Evolutionary conservation across 2,888 invertebrate genomes (phyloP).

Genomic region (Hemicrepidius hirtus): DNA sequence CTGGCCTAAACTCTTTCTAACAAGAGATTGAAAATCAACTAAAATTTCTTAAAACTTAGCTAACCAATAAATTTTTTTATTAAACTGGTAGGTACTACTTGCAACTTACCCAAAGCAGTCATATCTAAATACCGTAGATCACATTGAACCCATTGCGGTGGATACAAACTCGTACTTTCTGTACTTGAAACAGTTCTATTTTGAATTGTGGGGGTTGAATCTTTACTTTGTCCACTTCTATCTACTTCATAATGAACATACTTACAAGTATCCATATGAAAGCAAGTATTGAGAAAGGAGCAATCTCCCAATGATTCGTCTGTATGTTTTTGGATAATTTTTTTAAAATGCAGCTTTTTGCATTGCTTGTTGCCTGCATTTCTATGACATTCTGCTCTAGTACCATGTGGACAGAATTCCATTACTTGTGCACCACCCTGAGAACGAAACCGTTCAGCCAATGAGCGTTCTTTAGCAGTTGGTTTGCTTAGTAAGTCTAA

Average conservation of each 20-base stretch:
- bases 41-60: too few species aligned
- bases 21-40: too few species aligned
- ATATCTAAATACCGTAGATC: conserved; percentile 94
- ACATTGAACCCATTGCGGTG: conserved; percentile 98
- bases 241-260: conserved; percentile 99
- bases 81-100: too few species aligned
- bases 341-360: conserved; percentile 95
- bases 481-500: conserved; percentile 94
- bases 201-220: conserved; percentile 62
- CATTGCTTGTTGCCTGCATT: conserved; percentile 76
- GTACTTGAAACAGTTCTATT: conserved; percentile 63
- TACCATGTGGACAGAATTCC: conserved; percentile 98
- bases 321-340: conserved; percentile 96
- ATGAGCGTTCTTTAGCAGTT: conserved; percentile 94
- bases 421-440: conserved; percentile 94
- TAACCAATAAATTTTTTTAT: too few species aligned
- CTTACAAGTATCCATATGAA: conserved; percentile 99
- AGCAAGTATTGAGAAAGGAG: conserved; percentile 98
- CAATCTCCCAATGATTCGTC: conserved; percentile 97
- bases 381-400: conserved; percentile 89
- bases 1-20: too few species aligned
- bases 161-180: conserved; percentile 82
- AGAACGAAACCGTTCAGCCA: conserved; percentile 97
- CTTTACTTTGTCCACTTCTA: conserved; percentile 76
- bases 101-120: conserved; percentile 84